Base-by-base conservation (phyloP, 2,888 invertebrate genomes). In the Ferdinandea cuprea region DNA sequence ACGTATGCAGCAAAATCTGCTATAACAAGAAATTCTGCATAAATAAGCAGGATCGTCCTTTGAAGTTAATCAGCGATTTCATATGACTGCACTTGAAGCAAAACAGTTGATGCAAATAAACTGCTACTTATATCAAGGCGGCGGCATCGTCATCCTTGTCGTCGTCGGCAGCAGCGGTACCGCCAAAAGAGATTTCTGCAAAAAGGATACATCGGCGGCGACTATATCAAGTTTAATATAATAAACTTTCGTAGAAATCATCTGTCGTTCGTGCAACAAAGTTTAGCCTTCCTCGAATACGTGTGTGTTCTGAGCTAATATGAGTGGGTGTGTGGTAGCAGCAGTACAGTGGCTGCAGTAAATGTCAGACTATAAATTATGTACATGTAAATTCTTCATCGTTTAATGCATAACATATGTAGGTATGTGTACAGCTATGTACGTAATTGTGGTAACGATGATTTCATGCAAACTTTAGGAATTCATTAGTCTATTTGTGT, bases 51-150 rank as follows among this genome's bases (percentile, higher is more conserved):
- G 56, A 72, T 72, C n/a, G n/a, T n/a, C 61, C 72, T 83, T 83
- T 83, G 72, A 83, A 78, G 83, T 83, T 83, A 78, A 83, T 77
- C 78, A 78, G 78, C 56, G 35, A 83, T 83, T 73, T 78, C 72
- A 78, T 68, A 56, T 83, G 81, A 73, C 72, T 83, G 78, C 78
- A 78, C 83, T 72, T 48, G 66, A 66, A 83, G 78, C 44, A 66
- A 72, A 72, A 66, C 54, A 72, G 61, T 83, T 78, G 83, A 83
- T 81, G 81, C 81, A 77, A 81, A 77, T 77, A 81, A 81, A 81
- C 77, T 77, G 71, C 65, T 76, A 25, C 58, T 63, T 46, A 59
- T 25, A 28, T 52, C 52, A 0, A 9, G 32, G 25, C 65, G 42
- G 17, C 37, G 40, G 11, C 30, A 40, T 37, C 37, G 37, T 37